Percentiles rank a stretch among this genome's conserved stretches.
These are phyloP conservation scores for Ariolimax columbianus DNA, from an alignment of 2,888 invertebrate genomes.

Conservation along the genomic window DNA sequence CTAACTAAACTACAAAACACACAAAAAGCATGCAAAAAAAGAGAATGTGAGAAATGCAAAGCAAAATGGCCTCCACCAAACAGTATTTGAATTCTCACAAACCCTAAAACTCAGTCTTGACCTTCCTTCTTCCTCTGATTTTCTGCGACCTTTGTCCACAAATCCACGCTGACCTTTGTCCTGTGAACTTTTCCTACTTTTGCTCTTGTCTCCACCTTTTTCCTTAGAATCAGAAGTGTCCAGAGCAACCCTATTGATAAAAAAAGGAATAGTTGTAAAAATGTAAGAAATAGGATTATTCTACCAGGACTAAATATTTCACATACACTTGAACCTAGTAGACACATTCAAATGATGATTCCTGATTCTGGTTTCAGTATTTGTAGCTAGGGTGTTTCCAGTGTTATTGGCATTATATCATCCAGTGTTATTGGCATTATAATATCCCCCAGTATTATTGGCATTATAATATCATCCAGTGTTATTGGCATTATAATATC, in stretches of 20 bases:
- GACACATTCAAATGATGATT: too few relatives aligned
- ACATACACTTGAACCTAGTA: too few relatives aligned
- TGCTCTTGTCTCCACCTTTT: constrained; percentile 2
- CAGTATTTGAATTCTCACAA: constrained; percentile 51
- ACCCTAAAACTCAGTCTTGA: constrained; percentile 68
- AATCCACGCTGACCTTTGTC: constrained; percentile 18
- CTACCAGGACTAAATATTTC: background rate
- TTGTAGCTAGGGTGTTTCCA: too few relatives aligned
- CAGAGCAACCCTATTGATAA: constrained; percentile 54
- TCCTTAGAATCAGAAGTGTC: constrained; percentile 56
- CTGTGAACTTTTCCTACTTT: constrained; percentile 27
- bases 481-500: too few relatives aligned
- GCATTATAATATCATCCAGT: too few relatives aligned
- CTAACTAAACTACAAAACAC: too few relatives aligned
- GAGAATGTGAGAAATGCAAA: constrained; percentile 36
- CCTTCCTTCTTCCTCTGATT: constrained; percentile 42
- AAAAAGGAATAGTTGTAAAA: background rate
- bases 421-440: too few relatives aligned
- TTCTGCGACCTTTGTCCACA: constrained; percentile 26
- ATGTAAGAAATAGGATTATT: too few relatives aligned
- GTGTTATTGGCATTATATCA: too few relatives aligned
- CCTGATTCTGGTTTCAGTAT: too few relatives aligned
- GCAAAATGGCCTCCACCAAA: constrained; percentile 27
- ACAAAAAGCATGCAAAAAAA: constrained; percentile 7
- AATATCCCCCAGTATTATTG: too few relatives aligned